Percentiles rank a stretch among this genome's conserved stretches.
phyloP scores from a whole-genome alignment of 2,113 vertebrate genomes.

The Platysteira castanea region DNA sequence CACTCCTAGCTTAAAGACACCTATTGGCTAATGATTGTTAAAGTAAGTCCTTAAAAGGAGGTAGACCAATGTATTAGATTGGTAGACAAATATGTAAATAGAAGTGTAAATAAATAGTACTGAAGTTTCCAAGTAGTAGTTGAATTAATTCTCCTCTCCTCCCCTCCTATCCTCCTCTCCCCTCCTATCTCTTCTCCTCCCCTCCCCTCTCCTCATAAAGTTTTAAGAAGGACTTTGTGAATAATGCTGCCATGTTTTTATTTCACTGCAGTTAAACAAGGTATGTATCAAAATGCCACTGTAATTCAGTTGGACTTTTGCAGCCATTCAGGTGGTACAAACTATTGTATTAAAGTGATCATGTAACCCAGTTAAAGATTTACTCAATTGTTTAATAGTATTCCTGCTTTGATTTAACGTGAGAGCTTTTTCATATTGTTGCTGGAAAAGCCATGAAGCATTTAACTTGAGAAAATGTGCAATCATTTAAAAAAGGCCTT shows the following conservation, averaged over 20 bases:
- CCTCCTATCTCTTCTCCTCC: rapidly evolving
- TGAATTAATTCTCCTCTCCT: background rate
- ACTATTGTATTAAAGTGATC: background rate
- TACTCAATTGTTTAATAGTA: background rate
- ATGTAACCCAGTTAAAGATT: background rate
- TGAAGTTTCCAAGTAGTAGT: background rate
- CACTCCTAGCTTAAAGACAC: background rate
- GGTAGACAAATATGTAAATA: background rate
- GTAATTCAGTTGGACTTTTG: background rate
- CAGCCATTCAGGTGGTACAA: background rate
- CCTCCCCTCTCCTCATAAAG: background rate
- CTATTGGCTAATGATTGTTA: background rate
- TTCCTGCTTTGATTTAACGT: background rate
- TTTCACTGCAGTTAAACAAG: background rate
- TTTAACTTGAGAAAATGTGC: background rate
- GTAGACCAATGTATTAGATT: background rate
- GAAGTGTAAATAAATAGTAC: background rate
- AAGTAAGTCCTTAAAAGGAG: background rate
- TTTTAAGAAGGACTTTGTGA: background rate
- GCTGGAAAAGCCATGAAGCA: background rate
- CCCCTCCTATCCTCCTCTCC: background rate
- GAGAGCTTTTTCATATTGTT: background rate
- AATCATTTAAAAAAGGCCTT: background rate
- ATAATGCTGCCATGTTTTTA: background rate
- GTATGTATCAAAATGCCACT: background rate